Base-by-base conservation (phyloP, 2,113 vertebrate species). In the Dasypus novemcinctus region DNA sequence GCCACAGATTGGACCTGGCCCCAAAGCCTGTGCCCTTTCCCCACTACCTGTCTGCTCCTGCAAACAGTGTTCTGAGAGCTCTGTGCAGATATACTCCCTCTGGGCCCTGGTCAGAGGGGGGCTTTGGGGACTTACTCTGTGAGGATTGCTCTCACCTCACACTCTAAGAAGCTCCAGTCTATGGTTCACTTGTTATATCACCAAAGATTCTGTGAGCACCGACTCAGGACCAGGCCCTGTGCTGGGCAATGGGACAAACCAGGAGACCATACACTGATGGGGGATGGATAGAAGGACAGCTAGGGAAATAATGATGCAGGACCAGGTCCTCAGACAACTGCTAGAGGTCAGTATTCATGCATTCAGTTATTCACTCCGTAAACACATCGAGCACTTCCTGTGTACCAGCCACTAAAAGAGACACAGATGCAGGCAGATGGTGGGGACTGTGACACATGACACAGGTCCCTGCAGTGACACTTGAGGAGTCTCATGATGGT, bases 1-100 rank as follows among this genome's bases (percentile, higher is more conserved):
- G 15, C 27, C 17, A 14, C n/a, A 4, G 25, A 31, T 15, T 4
- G 11, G 38, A 11, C 27, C 6, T 54, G 75, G 33, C 38, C 36
- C 18, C n/a, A 36, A 38, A 74, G 76, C 15, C 33, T 0, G 0
- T 21, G 41, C 33, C n/a, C 2, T 59, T 64, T 74, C 36, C 43
- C 11, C 61, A 10, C 14, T 13, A 41, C 78, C 15, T 2, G 17
- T 8, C 33, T 14, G 31, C 46, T 41, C 38, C 57, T 59, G 57
- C 20, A 59, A 59, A 59, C 57, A 75, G 72, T 13, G 2, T 5
- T 36, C 29, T 54, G 9, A 0, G 61, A 43, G 69, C 21, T 76
- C 49, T 2, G 59, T n/a, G 25, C 21, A 25, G 38, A n/a, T 0
- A 0, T 1, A 0, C 7, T 13, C 1, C 2, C 36, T 59, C 69